Evolutionary conservation across 2,797 vertebrate species (phyloP), one percentile per base, ranked within the genome.

Genomic region (Crenichthys baileyi): DNA sequence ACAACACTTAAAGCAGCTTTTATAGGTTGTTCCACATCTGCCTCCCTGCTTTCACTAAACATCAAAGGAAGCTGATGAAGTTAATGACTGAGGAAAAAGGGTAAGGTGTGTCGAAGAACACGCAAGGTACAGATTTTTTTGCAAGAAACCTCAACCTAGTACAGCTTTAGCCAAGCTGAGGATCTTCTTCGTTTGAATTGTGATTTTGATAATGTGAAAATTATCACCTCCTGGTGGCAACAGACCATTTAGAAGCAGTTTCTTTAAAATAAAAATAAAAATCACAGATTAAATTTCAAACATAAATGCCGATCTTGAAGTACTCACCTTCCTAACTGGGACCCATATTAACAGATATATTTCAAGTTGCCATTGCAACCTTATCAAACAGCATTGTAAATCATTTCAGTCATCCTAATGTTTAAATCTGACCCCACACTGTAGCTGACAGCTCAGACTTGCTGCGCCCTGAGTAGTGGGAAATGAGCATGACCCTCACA

Each of bases 401-500:
- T 85, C 12, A 77, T 79, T 74, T 71, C 77, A 74, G 79, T 79
- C 85, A 81, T 91, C 88, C 80, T 65, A 61, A 7, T 15, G 7
- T 70, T 76, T 71, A 31, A 70, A 70, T 77, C 81, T 76, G 82
- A 80, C 70, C 88, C 70, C 74, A 77, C 63, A 58, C 78, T 60
- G 31, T 41, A 83, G 83, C 79, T 29, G 76, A 22, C 39, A 13
- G 4, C 72, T 78, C 31, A 0, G 36, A 55, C 79, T 77, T 41
- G 78, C 76, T 5, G 50, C 51, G 18, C 85, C 78, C 75, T 51
- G 70, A 84, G 79, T 55, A 8, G 73, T 41, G 63, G 76, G 84
- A 83, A 80, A 79, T 81, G 73, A 48, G 63, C 78, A 1, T 76
- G 85, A 90, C 88, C 91, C 76, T 78, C 58, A 85, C 86, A 82